phyloP scores from a whole-genome alignment of 2,113 vertebrate genomes.

The Rhinoptilus africanus region DNA sequence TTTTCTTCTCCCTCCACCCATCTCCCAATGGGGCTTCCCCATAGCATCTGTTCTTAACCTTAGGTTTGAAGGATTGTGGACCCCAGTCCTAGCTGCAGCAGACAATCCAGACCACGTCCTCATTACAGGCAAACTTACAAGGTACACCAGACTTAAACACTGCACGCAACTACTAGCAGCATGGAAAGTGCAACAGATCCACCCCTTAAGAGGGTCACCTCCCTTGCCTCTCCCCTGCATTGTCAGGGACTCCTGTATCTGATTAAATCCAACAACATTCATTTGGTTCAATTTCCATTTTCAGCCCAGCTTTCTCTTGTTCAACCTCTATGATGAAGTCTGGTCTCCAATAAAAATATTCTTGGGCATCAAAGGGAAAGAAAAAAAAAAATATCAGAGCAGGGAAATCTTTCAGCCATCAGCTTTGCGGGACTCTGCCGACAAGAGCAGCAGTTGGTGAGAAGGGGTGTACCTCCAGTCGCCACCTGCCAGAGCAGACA shows the following conservation, averaged over 20 bases:
- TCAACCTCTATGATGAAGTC: neutral
- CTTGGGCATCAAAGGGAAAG: neutral
- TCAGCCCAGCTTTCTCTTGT: neutral
- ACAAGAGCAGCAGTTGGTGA: neutral
- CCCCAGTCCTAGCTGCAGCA: conserved; percentile 30
- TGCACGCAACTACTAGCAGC: neutral
- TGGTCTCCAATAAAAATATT: neutral
- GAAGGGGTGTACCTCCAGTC: neutral
- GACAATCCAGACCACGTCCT: neutral
- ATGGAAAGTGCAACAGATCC: neutral
- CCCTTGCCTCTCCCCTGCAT: neutral
- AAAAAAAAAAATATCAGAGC: neutral
- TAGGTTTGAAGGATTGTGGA: conserved; percentile 12
- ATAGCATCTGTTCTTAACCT: conserved; percentile 41
- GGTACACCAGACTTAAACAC: neutral
- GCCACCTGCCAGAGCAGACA: neutral
- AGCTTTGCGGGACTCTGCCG: neutral
- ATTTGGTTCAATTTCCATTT: neutral
- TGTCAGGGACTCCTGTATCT: neutral
- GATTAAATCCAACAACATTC: neutral
- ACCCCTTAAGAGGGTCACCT: neutral
- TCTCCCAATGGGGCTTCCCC: conserved; percentile 21
- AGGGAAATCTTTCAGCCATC: neutral
- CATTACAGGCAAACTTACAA: neutral
- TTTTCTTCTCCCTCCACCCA: neutral